Base-by-base conservation (phyloP, 2,113 vertebrate genomes). In the Oryzias woworae region DNA sequence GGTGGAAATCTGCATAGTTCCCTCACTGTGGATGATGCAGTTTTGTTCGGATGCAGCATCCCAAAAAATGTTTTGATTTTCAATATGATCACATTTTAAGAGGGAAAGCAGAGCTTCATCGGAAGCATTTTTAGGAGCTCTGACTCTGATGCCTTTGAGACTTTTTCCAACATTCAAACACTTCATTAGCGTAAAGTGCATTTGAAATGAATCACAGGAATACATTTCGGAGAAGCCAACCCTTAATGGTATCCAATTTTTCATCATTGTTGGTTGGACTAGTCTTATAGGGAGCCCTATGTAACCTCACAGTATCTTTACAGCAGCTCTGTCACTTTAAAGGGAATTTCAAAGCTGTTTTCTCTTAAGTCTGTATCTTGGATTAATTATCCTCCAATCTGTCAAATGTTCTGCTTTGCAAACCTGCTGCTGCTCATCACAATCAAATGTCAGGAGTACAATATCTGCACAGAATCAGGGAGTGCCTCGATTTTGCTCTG, bases 391-490 rank as follows among this genome's bases (percentile, higher is more conserved):
- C 68, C 14, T 55, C 5, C 20, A 45, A 31, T 13, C 65, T 20
- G 44, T 62, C 48, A 23, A 28, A 70, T 71, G 46, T 23, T 13
- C 55, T 54, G 1, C 48, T 64, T 56, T 56, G 20, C 53, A 70
- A 58, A 41, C 23, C 53, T 26, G 44, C 26, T 24, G 4, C 23
- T 61, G 17, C 50, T 69, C 41, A 47, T 77, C 47, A 50, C 53
- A 62, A 75, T 78, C 61, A 72, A 57, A 75, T 62, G 51, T 45
- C 70, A 72, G 66, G 58, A 77, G 62, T 66, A 65, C 22, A 77
- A 54, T 69, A 75, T 85, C 64, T 78, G 59, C 78, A 75, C 61
- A 68, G 26, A 81, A 80, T 77, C 71, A 71, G 79, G 80, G 74
- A 69, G 76, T 24, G 18, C 70, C 20, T 17, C 71, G 69, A 82